Percentiles rank a stretch among this genome's conserved stretches.
Evolutionary conservation across 2,888 invertebrate species (phyloP).

Genomic region (Esperia sulphurella): DNA sequence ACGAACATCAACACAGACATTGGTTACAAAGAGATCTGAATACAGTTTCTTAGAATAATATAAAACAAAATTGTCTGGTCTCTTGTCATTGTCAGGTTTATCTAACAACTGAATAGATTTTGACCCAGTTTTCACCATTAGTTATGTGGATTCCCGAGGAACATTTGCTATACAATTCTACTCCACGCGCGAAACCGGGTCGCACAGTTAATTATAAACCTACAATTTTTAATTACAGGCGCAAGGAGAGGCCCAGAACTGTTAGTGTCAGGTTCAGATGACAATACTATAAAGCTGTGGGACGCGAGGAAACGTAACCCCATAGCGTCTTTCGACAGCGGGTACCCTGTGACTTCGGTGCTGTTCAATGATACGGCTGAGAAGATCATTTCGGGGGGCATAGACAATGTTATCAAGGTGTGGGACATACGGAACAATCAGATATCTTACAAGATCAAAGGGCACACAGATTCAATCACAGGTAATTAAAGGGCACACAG

Average conservation of each 20-base stretch:
- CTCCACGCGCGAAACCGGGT: too few relatives aligned
- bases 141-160: too few relatives aligned
- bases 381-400: constrained; percentile 95
- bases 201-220: neutral
- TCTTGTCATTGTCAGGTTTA: neutral
- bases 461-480: constrained; percentile 97
- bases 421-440: constrained; percentile 97
- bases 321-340: constrained; percentile 84
- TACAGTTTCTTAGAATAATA: too few relatives aligned
- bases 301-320: constrained; percentile 93
- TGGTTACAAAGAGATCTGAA: too few relatives aligned
- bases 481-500: too few relatives aligned
- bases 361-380: constrained; percentile 97
- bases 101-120: too few relatives aligned
- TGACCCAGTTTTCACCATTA: too few relatives aligned
- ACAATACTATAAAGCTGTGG: constrained; percentile 95
- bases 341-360: constrained; percentile 91
- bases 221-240: constrained; percentile 60
- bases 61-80: too few relatives aligned
- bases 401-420: constrained; percentile 98
- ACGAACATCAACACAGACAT: too few relatives aligned
- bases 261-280: constrained; percentile 96
- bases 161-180: too few relatives aligned
- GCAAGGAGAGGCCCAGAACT: constrained; percentile 94
- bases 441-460: constrained; percentile 89